These are phyloP conservation scores for Leiothrix lutea DNA, from an alignment of 2,113 vertebrate genomes.

Conservation along the genomic window DNA sequence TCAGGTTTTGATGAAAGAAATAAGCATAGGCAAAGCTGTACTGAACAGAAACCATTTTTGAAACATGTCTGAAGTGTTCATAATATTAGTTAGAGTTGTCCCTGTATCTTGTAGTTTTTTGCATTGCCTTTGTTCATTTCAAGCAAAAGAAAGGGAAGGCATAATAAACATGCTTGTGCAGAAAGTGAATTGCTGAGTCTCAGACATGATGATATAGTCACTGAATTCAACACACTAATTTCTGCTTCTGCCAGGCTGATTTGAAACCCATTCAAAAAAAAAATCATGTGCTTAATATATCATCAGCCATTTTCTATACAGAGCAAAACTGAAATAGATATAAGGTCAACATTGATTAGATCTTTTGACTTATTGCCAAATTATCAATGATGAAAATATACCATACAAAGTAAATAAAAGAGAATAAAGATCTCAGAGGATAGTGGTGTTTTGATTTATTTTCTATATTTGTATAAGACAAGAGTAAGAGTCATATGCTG, in stretches of 20 bases:
- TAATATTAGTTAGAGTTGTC: not conserved
- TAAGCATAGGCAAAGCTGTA: not conserved
- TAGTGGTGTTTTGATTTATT: not conserved
- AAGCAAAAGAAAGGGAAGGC: not conserved
- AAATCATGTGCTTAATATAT: not conserved
- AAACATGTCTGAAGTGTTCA: not conserved
- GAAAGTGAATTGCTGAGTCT: not conserved
- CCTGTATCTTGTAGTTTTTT: not conserved
- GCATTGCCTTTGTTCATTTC: not conserved
- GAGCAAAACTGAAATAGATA: not conserved
- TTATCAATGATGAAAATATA: not conserved
- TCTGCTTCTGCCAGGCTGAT: not conserved
- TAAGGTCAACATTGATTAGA: not conserved
- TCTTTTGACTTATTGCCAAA: not conserved
- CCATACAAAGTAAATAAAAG: not conserved
- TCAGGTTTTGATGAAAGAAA: conserved; percentile 23
- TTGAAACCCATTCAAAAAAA: not conserved
- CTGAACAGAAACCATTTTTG: not conserved
- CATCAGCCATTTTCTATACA: not conserved
- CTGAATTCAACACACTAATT: not conserved
- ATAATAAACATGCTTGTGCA: not conserved
- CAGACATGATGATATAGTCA: not conserved
- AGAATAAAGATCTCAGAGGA: not conserved
- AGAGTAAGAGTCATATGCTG: not conserved
- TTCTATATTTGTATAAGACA: not conserved